A percentile compares a stretch with the other conserved stretches of the same genome.
Evolutionary conservation across 2,797 vertebrate species (phyloP).

Genomic region (Chelonia mydas): DNA sequence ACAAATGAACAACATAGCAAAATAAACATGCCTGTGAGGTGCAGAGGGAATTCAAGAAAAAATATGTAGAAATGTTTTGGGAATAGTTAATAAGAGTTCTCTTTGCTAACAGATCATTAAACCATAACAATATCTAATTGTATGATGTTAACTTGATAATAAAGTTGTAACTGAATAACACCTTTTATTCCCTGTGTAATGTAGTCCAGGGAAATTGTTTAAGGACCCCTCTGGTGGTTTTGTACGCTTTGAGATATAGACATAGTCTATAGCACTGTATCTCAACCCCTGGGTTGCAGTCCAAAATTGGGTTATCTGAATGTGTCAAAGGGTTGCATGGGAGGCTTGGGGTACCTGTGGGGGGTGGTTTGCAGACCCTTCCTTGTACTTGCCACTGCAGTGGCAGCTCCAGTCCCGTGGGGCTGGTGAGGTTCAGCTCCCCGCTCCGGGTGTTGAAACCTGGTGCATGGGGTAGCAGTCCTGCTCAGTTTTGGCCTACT

Average conservation of each 20-base stretch:
- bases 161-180: not conserved
- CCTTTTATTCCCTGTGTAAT: not conserved
- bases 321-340: not conserved
- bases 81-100: not conserved
- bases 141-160: not conserved
- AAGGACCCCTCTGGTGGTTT: not conserved
- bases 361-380: no score
- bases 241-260: not conserved
- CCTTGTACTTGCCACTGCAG: no score
- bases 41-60: not conserved
- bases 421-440: no score
- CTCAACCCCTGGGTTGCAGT: not conserved
- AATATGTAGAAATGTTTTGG: not conserved
- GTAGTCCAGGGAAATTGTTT: not conserved
- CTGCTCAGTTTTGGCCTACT: no score
- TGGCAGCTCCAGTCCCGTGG: no score
- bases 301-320: not conserved
- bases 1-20: not conserved
- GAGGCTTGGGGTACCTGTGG: not conserved
- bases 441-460: no score
- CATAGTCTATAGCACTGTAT: not conserved
- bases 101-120: not conserved
- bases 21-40: not conserved
- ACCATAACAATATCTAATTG: not conserved
- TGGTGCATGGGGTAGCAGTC: no score